Base-by-base conservation (phyloP, 2,113 vertebrate species). In the Puma concolor region DNA sequence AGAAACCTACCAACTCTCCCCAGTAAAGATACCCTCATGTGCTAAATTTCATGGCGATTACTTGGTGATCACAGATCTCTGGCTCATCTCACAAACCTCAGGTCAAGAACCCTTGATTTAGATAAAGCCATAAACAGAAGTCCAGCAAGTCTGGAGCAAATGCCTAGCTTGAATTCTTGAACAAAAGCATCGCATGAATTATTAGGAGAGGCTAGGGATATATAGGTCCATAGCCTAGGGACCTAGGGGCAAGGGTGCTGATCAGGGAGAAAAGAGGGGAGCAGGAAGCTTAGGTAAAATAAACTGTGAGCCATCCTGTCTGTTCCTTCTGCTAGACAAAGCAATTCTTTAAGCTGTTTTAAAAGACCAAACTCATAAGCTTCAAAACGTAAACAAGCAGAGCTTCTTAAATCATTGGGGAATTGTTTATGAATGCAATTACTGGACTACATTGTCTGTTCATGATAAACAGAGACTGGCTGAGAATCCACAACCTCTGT, bases 371-470 rank as follows among this genome's bases (percentile, higher is more conserved):
- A 93, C 23, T 81, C 64, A 67, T 69, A 92, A 93, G 54, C 88
- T 96, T 93, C 85, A 41, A 94, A 96, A 94, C 27, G 57, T 90
- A 95, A 96, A 95, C 50, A 89, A 95, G 85, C 81, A 82, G 67
- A 91, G 71, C 76, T 72, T 86, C 63, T 94, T 95, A 90, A 88
- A 50, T 96, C 94, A 86, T 60, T 44, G 60, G 71, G 64, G 88
- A 94, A 93, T 93, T 95, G 67, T 91, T 94, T 67, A 63, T 57
- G 76, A 96, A 91, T 83, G 69, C 89, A 94, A 97, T 96, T 88
- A 90, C 27, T 80, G 38, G 54, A 95, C 89, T 97, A 96, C 97
- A 97, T 93, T 93, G 83, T 91, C 87, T 88, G 69, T 84, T 88
- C 60, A 69, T 90, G 86, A 91, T 76, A 84, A 91, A 92, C 72